These are phyloP conservation scores for Scylla paramamosain DNA, from an alignment of 1,140 invertebrate species.

Conservation along the genomic window DNA sequence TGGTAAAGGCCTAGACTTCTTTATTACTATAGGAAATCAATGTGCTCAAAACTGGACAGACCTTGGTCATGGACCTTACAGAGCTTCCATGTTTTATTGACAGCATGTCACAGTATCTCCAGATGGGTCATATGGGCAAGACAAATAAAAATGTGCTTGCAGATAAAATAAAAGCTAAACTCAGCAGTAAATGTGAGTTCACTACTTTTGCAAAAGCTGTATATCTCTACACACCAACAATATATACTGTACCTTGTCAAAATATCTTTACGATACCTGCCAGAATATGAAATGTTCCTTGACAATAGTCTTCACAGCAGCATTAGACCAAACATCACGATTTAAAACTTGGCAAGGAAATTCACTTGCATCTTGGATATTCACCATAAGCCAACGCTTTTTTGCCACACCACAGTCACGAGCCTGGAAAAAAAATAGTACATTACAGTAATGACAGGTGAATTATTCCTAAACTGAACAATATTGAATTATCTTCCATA, in stretches of 20 bases:
- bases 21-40: too few relatives aligned
- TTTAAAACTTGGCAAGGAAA: conserved; percentile 89
- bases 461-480: background rate
- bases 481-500: background rate
- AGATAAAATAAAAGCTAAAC: too few relatives aligned
- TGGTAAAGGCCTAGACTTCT: too few relatives aligned
- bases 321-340: conserved; percentile 88
- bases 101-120: too few relatives aligned
- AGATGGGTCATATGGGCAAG: too few relatives aligned
- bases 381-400: conserved; percentile 89
- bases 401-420: conserved; percentile 83
- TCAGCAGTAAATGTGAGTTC: too few relatives aligned
- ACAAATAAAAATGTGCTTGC: too few relatives aligned
- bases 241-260: background rate
- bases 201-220: too few relatives aligned
- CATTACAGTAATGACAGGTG: background rate
- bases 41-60: too few relatives aligned
- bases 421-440: conserved; percentile 79
- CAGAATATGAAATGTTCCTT: conserved; percentile 89
- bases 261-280: conserved; percentile 84
- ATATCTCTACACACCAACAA: too few relatives aligned
- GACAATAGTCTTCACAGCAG: conserved; percentile 85
- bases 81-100: too few relatives aligned
- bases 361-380: conserved; percentile 88
- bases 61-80: too few relatives aligned